Base-by-base conservation (phyloP, 2,797 vertebrate species). In the Pipistrellus pygmaeus region DNA sequence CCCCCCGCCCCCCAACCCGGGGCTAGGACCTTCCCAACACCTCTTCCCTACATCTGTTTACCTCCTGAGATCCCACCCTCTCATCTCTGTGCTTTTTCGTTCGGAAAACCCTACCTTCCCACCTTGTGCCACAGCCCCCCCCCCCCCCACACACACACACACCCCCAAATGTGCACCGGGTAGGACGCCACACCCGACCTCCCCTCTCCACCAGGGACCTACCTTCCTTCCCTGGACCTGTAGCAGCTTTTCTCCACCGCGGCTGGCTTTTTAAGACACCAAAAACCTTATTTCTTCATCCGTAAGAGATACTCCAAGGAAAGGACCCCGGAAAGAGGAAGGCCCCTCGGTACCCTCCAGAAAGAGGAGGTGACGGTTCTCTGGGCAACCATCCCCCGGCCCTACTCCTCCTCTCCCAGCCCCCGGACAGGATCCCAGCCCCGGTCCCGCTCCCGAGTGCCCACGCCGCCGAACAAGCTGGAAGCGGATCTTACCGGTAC, bases 401-500 rank as follows among this genome's bases (percentile, higher is more conserved):
- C 66, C n/a, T 32, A 4, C 82, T 85, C 71, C 76, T 85, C 71
- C 86, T 88, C 73, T 41, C 78, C 81, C 57, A 95, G 35, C 81
- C 85, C 77, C 85, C 3, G 32, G 13, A 30, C 57, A 53, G 86
- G 91, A 95, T 84, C 55, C 71, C 8, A 77, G 60, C 85, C 57
- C 10, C 90, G 97, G 97, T 96, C 96, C 82, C 38, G 91, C 53
- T 96, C 96, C 95, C 96, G 85, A 91, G 94, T 88, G 96, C 97
- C 96, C 97, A 97, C 95, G 96, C 97, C 89, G 84, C 72, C 85
- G 95, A 97, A 96, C 97, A 97, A 95, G 97, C 97, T 96, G 68
- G 97, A 97, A 95, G 97, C 97, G 97, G 97, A 97, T 97, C 96
- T 97, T 97, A 96, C 97, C 96, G 96, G 97, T 96, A 76, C 96